Base-by-base conservation (phyloP, 35 echinoderm and acorn worm species). In the Ophiothrix spiculata region DNA sequence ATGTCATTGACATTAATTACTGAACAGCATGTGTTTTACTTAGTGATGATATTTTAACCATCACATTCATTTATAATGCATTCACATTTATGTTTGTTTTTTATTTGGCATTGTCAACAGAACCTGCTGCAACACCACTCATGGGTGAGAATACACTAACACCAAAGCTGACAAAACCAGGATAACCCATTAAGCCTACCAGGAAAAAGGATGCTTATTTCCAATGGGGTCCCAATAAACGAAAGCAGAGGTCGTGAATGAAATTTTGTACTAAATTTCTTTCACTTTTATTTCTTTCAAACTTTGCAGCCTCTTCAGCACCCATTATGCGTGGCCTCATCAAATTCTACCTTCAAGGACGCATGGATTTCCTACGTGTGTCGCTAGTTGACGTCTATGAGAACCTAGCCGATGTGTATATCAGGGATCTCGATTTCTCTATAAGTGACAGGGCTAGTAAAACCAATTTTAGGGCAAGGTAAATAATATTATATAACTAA, bases 401-500 rank as follows among this genome's bases (percentile, higher is more conserved):
- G 31, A 86, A 79, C 1, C 82, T 93, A 15, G 91, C 88, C 31
- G 90, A 94, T 45, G 64, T 98, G 15, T 98, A 91, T 74, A 39
- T 98, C 41, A 39, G 95, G 38, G 95, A 84, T 40, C 86, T 98
- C 6, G 88, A 93, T 33, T 80, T 90, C 10, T 87, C 88, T 4
- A 63, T 93, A 75, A 98, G 81, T 31, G 88, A 93, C 34, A 98
- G 91, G 75, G 85, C 69, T 4, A 94, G 81, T 19, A 98, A 91
- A 56, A 98, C 92, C 31, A 93, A 91, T 32, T 21, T 98, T 4
- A 88, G 86, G 69, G 89, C 92, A 56, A 94, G 95, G 95, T 94
- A 64, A 84, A 16, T 0, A 28, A n/a, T n/a, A n/a, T n/a, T n/a
- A n/a, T n/a, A n/a, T n/a, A n/a, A n/a, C n/a, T n/a, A n/a, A n/a